These are phyloP conservation scores for Drosophila paulistorum DNA, from an alignment of 1,140 invertebrate species.

Conservation along the genomic window DNA sequence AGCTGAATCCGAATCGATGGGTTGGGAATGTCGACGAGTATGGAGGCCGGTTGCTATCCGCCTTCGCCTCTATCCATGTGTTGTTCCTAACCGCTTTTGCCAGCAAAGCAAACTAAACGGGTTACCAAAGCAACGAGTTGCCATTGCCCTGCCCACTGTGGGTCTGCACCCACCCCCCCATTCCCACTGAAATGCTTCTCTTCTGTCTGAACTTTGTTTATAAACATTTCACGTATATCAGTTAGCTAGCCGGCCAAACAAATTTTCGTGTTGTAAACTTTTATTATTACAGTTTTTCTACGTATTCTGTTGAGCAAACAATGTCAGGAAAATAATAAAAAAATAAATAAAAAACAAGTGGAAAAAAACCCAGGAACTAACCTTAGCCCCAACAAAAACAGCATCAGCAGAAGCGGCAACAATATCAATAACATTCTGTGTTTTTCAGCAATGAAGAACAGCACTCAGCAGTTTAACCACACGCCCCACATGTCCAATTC, in stretches of 20 bases:
- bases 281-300: constrained; percentile 65
- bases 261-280: constrained; percentile 68
- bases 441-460: constrained; percentile 7
- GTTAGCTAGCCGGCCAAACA: constrained; percentile 50
- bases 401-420: constrained; percentile 7
- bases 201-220: constrained; percentile 68
- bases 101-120: constrained; percentile 32
- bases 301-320: constrained; percentile 40
- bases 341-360: constrained; percentile 49
- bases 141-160: constrained; percentile 8
- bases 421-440: constrained; percentile 33
- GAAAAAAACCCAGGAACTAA: constrained; percentile 42
- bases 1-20: constrained; percentile 58
- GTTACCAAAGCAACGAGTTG: constrained; percentile 38
- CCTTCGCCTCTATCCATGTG: constrained; percentile 8
- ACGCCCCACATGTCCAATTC: neutral
- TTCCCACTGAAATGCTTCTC: neutral
- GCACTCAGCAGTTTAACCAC: neutral
- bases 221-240: constrained; percentile 78
- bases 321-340: constrained; percentile 57
- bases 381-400: constrained; percentile 4
- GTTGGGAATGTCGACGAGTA: constrained; percentile 31
- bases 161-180: constrained; percentile 33
- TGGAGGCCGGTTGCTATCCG: neutral
- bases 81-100: constrained; percentile 57